Percentiles rank a stretch among this genome's conserved stretches.
phyloP scores from a whole-genome alignment of 2,113 vertebrate genomes.

The Gulo gulo region DNA sequence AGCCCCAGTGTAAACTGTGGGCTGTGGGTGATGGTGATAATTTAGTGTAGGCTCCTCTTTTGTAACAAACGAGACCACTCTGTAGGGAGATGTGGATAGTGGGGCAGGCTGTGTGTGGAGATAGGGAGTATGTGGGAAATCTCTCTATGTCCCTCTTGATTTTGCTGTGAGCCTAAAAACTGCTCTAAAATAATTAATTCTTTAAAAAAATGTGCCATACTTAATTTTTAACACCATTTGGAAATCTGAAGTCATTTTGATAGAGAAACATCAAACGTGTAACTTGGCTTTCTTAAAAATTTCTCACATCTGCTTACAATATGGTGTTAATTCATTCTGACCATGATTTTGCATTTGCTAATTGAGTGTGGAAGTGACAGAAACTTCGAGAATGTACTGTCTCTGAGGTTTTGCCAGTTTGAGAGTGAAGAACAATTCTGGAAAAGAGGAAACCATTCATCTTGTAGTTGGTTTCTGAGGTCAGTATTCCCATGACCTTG shows the following conservation, averaged over 20 bases:
- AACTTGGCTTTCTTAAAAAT: conserved; percentile 23
- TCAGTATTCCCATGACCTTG: not conserved
- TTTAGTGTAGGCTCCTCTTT: not conserved
- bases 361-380: not conserved
- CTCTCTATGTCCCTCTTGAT: not conserved
- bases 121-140: not conserved
- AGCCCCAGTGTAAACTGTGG: not conserved
- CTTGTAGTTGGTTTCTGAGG: not conserved
- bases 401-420: not conserved
- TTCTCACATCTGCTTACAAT: conserved; percentile 9
- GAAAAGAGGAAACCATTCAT: not conserved
- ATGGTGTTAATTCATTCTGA: conserved; percentile 45
- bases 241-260: conserved; percentile 32
- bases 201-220: not conserved
- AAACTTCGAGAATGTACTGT: not conserved
- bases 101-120: not conserved
- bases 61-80: not conserved
- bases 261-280: not conserved
- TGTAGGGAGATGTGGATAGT: not conserved
- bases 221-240: conserved; percentile 49
- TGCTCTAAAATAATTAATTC: not conserved
- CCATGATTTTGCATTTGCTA: conserved; percentile 9
- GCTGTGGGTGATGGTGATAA: not conserved
- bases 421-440: not conserved
- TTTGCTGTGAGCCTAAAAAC: conserved; percentile 23